Percentiles rank a stretch among this genome's conserved stretches.
These are phyloP conservation scores for Macaca mulatta DNA, from an alignment of 2,113 vertebrate genomes.

Conservation along the genomic window DNA sequence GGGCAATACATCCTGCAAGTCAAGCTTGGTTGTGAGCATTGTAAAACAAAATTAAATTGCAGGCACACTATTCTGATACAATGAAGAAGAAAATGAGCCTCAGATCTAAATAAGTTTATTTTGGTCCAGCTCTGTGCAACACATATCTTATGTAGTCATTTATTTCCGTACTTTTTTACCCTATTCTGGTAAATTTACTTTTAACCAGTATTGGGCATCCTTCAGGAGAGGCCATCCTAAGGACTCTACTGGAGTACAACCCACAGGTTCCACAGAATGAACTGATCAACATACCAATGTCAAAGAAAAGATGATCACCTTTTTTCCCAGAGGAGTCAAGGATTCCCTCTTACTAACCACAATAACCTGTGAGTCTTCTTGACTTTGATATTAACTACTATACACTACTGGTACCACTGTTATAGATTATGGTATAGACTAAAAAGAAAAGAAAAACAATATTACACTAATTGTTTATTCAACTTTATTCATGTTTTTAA, in stretches of 20 bases:
- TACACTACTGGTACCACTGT: neutral
- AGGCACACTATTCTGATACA: conserved; percentile 37
- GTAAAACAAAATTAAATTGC: conserved; percentile 37
- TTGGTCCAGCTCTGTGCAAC: conserved; percentile 25
- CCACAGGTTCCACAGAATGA: neutral
- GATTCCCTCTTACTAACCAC: neutral
- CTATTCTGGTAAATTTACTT: conserved; percentile 46
- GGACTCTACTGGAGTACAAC: conserved; percentile 37
- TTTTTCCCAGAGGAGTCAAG: neutral
- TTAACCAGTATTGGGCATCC: conserved; percentile 27
- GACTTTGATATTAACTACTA: neutral
- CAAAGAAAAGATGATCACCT: conserved; percentile 4
- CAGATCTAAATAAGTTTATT: conserved; percentile 17
- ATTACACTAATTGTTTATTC: neutral
- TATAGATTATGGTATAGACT: neutral
- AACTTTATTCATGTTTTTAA: neutral
- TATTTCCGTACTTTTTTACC: conserved; percentile 45
- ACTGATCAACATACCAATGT: neutral
- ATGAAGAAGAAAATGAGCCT: conserved; percentile 58
- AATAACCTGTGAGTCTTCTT: neutral
- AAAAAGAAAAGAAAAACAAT: neutral
- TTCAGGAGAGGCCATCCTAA: conserved; percentile 37
- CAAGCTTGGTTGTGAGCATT: neutral
- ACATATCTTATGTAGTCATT: neutral
- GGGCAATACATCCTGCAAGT: neutral